Base-by-base conservation (phyloP, 2,888 invertebrate genomes). In the Gibbula magus region DNA sequence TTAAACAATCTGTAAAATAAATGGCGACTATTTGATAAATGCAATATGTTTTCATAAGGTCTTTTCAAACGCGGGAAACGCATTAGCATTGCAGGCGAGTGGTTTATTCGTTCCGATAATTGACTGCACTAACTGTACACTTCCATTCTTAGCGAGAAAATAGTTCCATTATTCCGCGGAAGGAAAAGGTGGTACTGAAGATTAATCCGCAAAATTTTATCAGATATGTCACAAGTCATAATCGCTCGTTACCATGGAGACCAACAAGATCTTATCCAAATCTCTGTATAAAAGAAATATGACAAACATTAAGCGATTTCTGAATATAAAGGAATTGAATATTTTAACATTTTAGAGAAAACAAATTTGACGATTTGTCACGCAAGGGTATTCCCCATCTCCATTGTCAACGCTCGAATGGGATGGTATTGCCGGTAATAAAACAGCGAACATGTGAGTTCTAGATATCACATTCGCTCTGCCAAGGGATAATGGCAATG, bases 161-260 rank as follows among this genome's bases (percentile, higher is more conserved):
- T 32, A 70, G 70, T 70, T 70, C 70, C 70, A 70, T 70, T 70
- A 70, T 70, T 32, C 70, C n/a, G 70, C 32, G 70, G 70, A 70
- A 70, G 70, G 70, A 70, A 70, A 39, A 70, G 70, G 70, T 70
- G 70, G 70, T 70, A 39, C 70, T 70, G n/a, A 29, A 70, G 13
- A 56, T 22, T 56, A 56, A 5, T 25, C 22, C 56, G 56, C 22
- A 56, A 20, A 22, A 56, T 7, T n/a, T 56, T 22, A 25, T 56
- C 20, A 20, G 20, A 56, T 56, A 22, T 25, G 56, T 56, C 45
- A 45, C 45, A 45, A 45, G 45, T 45, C 45, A 45, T 56, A 22
- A 35, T 8, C 32, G 35, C 35, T 18, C 16, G 70, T 39, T 35
- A 70, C 35, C 35, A 35, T 35, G 39, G 16, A 10, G 32, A 70